Conservation (phyloP, 1,140 invertebrate species). For the Brachystomella parvula region DNA sequence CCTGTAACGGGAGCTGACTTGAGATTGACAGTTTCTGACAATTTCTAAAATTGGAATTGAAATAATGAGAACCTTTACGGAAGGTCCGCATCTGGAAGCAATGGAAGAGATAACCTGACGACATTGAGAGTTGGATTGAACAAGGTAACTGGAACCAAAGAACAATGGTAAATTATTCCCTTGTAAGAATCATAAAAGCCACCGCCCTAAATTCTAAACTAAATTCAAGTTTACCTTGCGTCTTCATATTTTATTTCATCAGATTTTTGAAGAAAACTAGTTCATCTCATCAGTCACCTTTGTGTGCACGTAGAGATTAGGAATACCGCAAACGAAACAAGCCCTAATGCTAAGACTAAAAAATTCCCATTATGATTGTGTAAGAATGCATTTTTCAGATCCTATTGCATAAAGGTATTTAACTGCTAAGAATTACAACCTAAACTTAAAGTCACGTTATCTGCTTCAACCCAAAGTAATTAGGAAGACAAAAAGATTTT, state of each 20-base stretch:
- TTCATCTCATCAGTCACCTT: too few species aligned
- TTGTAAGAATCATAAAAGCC: neutral
- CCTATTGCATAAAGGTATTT: neutral
- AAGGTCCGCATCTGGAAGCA: too few species aligned
- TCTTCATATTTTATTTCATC: neutral
- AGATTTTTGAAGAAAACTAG: neutral
- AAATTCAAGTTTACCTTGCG: neutral
- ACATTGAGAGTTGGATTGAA: neutral
- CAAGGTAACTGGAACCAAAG: slow-evolving; percentile 1
- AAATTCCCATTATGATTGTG: neutral
- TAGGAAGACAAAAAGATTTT: too few species aligned
- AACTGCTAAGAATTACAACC: too few species aligned
- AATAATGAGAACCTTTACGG: too few species aligned
- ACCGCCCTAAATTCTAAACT: neutral
- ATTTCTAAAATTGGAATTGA: too few species aligned
- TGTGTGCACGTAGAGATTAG: too few species aligned
- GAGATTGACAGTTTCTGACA: neutral
- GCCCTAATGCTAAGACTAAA: neutral
- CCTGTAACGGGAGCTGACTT: neutral
- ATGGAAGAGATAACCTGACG: too few species aligned
- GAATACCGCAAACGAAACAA: neutral
- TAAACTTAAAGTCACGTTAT: too few species aligned
- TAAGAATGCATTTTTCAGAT: neutral
- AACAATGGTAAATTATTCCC: neutral
- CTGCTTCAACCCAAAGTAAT: too few species aligned